A percentile compares a stretch with the other conserved stretches of the same genome.
phyloP scores from a whole-genome alignment of 2,888 invertebrate genomes.

The Napeogenes sylphis region DNA sequence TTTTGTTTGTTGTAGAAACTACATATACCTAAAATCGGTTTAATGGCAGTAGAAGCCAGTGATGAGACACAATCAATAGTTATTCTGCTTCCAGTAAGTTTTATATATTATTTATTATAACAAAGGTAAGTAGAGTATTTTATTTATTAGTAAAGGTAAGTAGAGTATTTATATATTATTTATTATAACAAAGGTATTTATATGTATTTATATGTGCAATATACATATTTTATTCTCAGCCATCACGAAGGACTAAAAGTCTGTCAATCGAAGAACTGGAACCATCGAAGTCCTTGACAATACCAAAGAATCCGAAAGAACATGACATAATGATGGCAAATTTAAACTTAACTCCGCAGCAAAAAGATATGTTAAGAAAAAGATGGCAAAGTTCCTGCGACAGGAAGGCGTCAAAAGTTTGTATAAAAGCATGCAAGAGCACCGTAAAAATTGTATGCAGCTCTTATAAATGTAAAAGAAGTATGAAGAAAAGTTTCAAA shows the following conservation, averaged over 20 bases:
- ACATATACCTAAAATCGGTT: conserved; percentile 13
- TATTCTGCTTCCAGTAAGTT: conserved; percentile 18
- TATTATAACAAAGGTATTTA: too few relatives aligned
- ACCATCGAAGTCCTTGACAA: conserved; percentile 14
- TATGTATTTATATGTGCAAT: too few relatives aligned
- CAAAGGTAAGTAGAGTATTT: too few relatives aligned
- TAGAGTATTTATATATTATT: too few relatives aligned
- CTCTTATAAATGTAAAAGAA: conserved; percentile 36
- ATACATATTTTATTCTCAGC: neutral
- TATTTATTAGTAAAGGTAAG: too few relatives aligned
- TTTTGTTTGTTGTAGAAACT: conserved; percentile 20
- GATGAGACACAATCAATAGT: conserved; percentile 6
- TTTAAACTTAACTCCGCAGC: conserved; percentile 25
- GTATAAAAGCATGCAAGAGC: conserved; percentile 39
- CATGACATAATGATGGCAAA: conserved; percentile 18
- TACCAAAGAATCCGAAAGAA: neutral
- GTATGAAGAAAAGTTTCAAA: conserved; percentile 40
- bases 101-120: neutral
- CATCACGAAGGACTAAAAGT: neutral
- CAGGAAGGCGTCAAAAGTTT: conserved; percentile 37
- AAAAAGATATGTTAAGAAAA: conserved; percentile 32
- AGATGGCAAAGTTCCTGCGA: conserved; percentile 37
- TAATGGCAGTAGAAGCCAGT: conserved; percentile 11
- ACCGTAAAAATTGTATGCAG: conserved; percentile 38
- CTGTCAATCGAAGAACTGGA: conserved; percentile 9